Evolutionary conservation across 2,113 vertebrate species (phyloP), one percentile per base, ranked within the genome.

Genomic region (Sinocyclocheilus maitianheensis): DNA sequence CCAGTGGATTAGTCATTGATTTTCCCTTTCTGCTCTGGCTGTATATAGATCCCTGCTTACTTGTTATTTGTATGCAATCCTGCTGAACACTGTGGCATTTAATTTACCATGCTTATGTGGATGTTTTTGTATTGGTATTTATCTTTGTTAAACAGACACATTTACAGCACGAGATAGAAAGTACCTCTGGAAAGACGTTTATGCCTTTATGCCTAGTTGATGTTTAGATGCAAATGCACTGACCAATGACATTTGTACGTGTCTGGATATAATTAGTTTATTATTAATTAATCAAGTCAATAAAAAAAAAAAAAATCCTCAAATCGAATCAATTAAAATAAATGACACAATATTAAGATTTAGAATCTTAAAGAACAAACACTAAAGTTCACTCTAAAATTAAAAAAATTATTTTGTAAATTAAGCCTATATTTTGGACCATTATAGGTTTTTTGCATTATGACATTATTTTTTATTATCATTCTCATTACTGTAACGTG

Each of bases 121-220:
- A 16, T 53, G 51, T 53, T 16, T 53, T 14, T 53, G 13, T 53
- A 53, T 53, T 53, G 51, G 51, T 53, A 53, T 53, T 53, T 53
- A 53, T 53, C 51, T 53, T 53, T 1, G 51, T 53, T 53, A 53
- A 53, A 16, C 51, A 53, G 13, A 53, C 51, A 53, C 13, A 16
- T 53, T 53, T 53, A 43, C 43, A 43, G 8, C 43, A 43, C 43
- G 7, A 43, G 43, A 43, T 43, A 53, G 14, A 16, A 53, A 53
- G 51, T 14, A 53, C 51, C 51, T 53, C 13, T 53, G 14, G 51
- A 53, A 53, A 53, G 51, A 53, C 51, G 16, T 16, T 53, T 10
- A 81, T 81, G 60, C 60, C 79, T 80, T 34, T 80, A 79, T 80
- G 77, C 40, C n/a, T 81, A 16, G 34, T 12, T 80, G 55, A 60